Percentiles rank a stretch among this genome's conserved stretches.
Evolutionary conservation across 2,888 invertebrate genomes (phyloP).

Genomic region (Galerucella pusilla): DNA sequence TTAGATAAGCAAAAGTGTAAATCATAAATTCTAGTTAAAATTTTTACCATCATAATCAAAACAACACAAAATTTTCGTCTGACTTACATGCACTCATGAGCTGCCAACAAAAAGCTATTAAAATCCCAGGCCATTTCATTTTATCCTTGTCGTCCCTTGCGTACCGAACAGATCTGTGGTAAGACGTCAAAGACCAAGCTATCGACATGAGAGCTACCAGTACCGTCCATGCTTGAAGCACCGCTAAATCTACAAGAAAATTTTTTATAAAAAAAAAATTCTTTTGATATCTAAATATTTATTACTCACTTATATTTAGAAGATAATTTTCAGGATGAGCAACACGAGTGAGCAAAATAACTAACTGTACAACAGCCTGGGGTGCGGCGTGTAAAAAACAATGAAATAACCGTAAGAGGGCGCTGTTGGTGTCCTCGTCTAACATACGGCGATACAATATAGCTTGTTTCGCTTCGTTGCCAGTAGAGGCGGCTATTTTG

Average conservation of each 20-base stretch:
- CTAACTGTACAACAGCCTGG: constrained; percentile 64
- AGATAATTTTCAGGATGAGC: constrained; percentile 52
- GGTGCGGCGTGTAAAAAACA: constrained; percentile 66
- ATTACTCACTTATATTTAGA: constrained; percentile 37
- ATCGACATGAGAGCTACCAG: constrained; percentile 69
- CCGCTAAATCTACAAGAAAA: constrained; percentile 59
- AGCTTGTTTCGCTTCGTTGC: constrained; percentile 58
- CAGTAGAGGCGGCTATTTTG: constrained; percentile 59
- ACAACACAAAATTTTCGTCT: background rate
- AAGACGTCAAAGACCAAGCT: constrained; percentile 72
- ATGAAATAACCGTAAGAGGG: constrained; percentile 64
- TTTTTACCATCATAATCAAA: too few relatives aligned
- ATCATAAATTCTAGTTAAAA: too few relatives aligned
- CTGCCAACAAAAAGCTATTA: constrained; percentile 71
- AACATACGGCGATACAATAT: constrained; percentile 63
- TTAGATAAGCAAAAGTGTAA: too few relatives aligned
- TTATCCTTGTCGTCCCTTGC: constrained; percentile 69
- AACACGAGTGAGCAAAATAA: constrained; percentile 60
- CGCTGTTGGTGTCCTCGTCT: constrained; percentile 66
- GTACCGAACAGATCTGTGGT: constrained; percentile 70
- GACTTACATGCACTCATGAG: constrained; percentile 68
- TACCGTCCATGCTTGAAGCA: constrained; percentile 67
- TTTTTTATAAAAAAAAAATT: background rate
- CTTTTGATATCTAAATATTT: background rate
- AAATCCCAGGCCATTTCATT: constrained; percentile 66